phyloP scores from a whole-genome alignment of 2,888 invertebrate species.

The Cheilosia variabilis region DNA sequence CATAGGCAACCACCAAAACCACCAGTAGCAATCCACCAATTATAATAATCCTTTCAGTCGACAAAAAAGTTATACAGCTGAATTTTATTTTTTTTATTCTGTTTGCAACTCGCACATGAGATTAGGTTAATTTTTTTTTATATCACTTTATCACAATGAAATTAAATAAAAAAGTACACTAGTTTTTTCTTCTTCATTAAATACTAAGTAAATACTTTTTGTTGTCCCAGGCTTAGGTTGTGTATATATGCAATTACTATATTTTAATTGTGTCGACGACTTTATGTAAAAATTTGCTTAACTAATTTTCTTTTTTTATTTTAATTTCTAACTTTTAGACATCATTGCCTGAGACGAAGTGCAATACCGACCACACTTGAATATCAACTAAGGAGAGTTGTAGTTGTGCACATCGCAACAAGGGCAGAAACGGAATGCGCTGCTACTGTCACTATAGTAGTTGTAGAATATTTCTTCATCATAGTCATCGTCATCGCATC shows the following conservation, averaged over 20 bases:
- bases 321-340: constrained; percentile 73
- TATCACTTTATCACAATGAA: constrained; percentile 47
- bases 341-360: constrained; percentile 75
- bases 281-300: constrained; percentile 52
- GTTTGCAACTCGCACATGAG: constrained; percentile 23
- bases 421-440: constrained; percentile 67
- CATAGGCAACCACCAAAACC: constrained; percentile 43
- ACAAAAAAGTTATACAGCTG: not conserved
- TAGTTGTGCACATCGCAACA: constrained; percentile 73
- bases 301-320: constrained; percentile 38
- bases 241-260: not conserved
- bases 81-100: not conserved
- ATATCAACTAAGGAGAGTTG: constrained; percentile 75
- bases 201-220: constrained; percentile 27
- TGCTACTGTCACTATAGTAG: constrained; percentile 63
- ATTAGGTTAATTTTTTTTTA: constrained; percentile 9
- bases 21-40: constrained; percentile 24
- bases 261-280: not conserved
- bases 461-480: constrained; percentile 51
- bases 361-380: constrained; percentile 77
- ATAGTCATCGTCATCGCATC: constrained; percentile 17
- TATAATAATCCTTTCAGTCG: constrained; percentile 18
- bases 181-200: constrained; percentile 42
- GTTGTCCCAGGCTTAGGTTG: constrained; percentile 18
- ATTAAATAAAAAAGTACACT: constrained; percentile 46